Base-by-base conservation (phyloP, 2,888 invertebrate genomes). In the Hypsopygia costalis region DNA sequence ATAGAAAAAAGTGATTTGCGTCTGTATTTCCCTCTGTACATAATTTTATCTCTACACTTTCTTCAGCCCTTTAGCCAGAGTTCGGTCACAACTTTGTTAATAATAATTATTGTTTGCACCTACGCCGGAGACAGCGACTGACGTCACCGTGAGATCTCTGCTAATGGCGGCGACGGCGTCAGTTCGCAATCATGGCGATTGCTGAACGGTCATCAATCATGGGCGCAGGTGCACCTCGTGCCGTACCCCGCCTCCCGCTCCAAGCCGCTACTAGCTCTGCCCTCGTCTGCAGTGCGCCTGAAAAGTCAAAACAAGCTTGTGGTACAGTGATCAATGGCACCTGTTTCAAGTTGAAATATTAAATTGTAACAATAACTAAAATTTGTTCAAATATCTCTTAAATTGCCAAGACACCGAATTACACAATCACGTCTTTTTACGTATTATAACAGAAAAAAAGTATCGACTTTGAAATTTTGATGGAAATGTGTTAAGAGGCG, bases 171-270 rank as follows among this genome's bases (percentile, higher is more conserved):
- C 62, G 58, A 51, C 62, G 58, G 27, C 39, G 25, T 58, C 63
- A 62, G 62, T 49, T 68, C 47, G 69, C 73, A 81, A 85, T 82
- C 82, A 82, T 78, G 67, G 70, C 75, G 69, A 77, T 76, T 72
- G 81, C 56, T 67, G 67, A 60, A 58, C 36, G 50, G 70, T 86
- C 86, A 87, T 87, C 87, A 86, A 87, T 87, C 87, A 86, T 65
- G 63, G 81, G 64, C 78, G 63, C 87, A 87, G 87, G 87, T 87
- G 87, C 73, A 66, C 50, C 42, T 47, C 39, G 47, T 52, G 51
- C 50, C 49, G 44, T 45, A 52, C 52, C 43, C 45, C 58, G 49
- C 47, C 56, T 27, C 55, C 48, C 43, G 51, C 40, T 40, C 48
- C 44, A 32, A 45, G 10, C 53, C 50, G 41, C 47, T 46, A 44